phyloP scores from a whole-genome alignment of 1,140 invertebrate species.

The Drosophila navojoa region DNA sequence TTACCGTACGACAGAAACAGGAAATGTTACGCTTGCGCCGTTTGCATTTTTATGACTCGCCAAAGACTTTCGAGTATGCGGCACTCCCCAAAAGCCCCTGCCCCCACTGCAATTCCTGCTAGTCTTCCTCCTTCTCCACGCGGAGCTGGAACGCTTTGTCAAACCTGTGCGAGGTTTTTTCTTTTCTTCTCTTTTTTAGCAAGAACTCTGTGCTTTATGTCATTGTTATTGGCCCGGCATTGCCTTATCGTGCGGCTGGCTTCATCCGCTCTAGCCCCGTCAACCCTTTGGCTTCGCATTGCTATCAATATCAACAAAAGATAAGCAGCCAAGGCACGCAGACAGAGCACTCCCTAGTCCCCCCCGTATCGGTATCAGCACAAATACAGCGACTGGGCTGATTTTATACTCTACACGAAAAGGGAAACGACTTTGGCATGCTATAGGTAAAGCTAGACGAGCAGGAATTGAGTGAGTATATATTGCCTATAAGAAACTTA shows the following conservation, averaged over 20 bases:
- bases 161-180: neutral
- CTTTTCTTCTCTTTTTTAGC: neutral
- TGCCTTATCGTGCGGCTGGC: constrained; percentile 41
- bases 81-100: constrained; percentile 25
- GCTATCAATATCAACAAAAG: constrained; percentile 70
- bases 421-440: too few relatives aligned
- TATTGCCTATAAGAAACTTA: too few relatives aligned
- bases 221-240: neutral
- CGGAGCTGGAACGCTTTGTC: neutral
- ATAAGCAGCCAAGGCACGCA: constrained; percentile 41
- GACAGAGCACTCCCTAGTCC: constrained; percentile 4
- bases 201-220: neutral
- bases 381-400: neutral
- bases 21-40: constrained; percentile 66
- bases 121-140: neutral
- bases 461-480: too few relatives aligned
- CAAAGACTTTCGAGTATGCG: constrained; percentile 11
- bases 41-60: constrained; percentile 44
- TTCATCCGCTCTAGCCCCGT: neutral
- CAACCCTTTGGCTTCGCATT: constrained; percentile 12
- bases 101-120: constrained; percentile 2
- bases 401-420: too few relatives aligned
- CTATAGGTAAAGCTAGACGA: too few relatives aligned
- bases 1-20: constrained; percentile 67
- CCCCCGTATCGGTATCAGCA: constrained; percentile 33